Percentiles rank a stretch among this genome's conserved stretches.
phyloP scores from a whole-genome alignment of 2,113 vertebrate genomes.

The Glaucidium brasilianum region DNA sequence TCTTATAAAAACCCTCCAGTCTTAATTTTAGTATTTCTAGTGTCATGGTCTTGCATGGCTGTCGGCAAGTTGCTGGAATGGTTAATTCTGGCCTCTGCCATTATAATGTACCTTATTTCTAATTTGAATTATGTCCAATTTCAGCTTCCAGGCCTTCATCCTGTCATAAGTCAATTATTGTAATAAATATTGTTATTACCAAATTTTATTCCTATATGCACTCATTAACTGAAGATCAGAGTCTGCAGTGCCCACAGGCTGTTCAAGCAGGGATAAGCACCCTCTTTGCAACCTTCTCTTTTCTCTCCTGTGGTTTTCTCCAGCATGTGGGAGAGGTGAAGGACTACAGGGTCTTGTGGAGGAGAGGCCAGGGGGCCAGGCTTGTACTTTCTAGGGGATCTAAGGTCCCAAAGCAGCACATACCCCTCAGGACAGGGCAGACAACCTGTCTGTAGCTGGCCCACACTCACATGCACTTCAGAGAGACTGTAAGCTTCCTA shows the following conservation, averaged over 20 bases:
- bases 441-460: background rate
- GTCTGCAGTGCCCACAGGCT: background rate
- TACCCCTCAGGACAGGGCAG: background rate
- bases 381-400: background rate
- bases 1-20: background rate
- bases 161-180: background rate
- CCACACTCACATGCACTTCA: background rate
- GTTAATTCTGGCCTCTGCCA: background rate
- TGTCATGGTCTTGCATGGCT: background rate
- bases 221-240: background rate
- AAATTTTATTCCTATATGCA: background rate
- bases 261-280: background rate
- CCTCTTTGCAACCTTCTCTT: background rate
- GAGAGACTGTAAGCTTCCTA: background rate
- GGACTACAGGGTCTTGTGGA: background rate
- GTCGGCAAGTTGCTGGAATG: background rate
- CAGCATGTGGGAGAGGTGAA: background rate
- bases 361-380: background rate
- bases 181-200: background rate
- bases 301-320: background rate
- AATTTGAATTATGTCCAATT: background rate
- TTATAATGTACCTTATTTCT: background rate
- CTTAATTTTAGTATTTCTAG: background rate
- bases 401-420: background rate
- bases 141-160: background rate